Conservation (phyloP, 2,888 invertebrate species). For the Drosophila prostipennis region DNA sequence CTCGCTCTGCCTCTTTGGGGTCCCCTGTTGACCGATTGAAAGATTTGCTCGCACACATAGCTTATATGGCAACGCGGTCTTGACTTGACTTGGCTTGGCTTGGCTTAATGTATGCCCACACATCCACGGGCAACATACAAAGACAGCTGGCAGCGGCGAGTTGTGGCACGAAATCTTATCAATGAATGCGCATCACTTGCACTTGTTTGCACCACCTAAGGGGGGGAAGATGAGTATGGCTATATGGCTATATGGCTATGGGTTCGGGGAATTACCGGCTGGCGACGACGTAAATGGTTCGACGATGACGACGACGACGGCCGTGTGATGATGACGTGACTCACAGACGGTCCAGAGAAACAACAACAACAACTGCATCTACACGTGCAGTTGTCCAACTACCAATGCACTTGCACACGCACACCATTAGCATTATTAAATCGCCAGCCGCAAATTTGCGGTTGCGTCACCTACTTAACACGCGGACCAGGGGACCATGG, state of each 20-base stretch:
- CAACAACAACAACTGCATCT: conserved; percentile 25
- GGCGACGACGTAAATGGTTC: conserved; percentile 68
- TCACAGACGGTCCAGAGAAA: conserved; percentile 54
- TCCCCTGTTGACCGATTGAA: conserved; percentile 31
- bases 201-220: conserved; percentile 70
- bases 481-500: conserved; percentile 27
- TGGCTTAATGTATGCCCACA: conserved; percentile 73
- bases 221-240: conserved; percentile 21
- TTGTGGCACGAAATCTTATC: conserved; percentile 75
- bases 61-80: conserved; percentile 63
- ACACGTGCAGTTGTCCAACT: conserved; percentile 20
- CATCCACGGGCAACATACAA: conserved; percentile 36
- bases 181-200: conserved; percentile 80
- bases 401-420: conserved; percentile 31
- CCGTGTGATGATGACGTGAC: conserved; percentile 44
- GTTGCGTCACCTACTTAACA: conserved; percentile 80
- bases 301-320: conserved; percentile 49
- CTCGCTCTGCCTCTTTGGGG: conserved; percentile 7
- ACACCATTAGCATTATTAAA: conserved; percentile 72
- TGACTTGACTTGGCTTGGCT: conserved; percentile 41
- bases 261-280: conserved; percentile 57
- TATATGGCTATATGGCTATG: conserved; percentile 14
- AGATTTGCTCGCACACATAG: conserved; percentile 38
- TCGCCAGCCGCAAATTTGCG: conserved; percentile 77
- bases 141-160: conserved; percentile 35